These are phyloP conservation scores for Drosophila tanythrix DNA, from an alignment of 2,888 invertebrate genomes.

Conservation along the genomic window DNA sequence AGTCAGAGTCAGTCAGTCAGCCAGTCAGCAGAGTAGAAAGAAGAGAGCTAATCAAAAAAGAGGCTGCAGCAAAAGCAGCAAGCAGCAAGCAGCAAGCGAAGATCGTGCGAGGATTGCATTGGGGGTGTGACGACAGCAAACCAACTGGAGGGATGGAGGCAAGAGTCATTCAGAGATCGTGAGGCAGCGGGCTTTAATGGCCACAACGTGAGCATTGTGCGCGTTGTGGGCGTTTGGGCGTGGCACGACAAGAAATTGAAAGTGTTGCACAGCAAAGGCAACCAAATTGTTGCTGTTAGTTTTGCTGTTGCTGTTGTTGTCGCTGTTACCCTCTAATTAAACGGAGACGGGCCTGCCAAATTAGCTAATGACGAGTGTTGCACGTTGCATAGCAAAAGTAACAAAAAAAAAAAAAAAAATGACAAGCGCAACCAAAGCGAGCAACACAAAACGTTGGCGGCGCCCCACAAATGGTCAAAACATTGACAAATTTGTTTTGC, in stretches of 20 bases:
- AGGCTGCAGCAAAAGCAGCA: conserved; percentile 12
- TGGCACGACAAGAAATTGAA: conserved; percentile 65
- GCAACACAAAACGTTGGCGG: conserved; percentile 38
- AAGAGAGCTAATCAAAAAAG: conserved; percentile 61
- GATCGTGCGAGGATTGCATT: conserved; percentile 78
- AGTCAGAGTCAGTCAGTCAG: conserved; percentile 8
- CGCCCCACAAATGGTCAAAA: conserved; percentile 70
- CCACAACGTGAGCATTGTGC: conserved; percentile 74
- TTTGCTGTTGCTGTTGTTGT: conserved; percentile 12
- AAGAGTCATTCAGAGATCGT: conserved; percentile 62
- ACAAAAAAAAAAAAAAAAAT: conserved; percentile 9
- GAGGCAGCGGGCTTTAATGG: conserved; percentile 80
- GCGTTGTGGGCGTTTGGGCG: conserved; percentile 53
- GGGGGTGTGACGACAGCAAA: conserved; percentile 73
- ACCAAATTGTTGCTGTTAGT: conserved; percentile 7
- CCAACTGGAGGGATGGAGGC: conserved; percentile 1
- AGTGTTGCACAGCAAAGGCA: conserved; percentile 50
- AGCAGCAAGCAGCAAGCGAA: conserved; percentile 16
- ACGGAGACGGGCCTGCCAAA: conserved; percentile 75
- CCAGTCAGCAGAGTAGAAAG: conserved; percentile 1
- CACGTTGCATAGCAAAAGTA: background rate
- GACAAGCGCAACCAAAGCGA: conserved; percentile 35
- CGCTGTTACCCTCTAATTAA: conserved; percentile 71
- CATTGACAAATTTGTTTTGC: conserved; percentile 80
- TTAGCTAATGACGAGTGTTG: conserved; percentile 69